Evolutionary conservation across 2,797 vertebrate genomes (phyloP).

Genomic region (Remorina albescens): DNA sequence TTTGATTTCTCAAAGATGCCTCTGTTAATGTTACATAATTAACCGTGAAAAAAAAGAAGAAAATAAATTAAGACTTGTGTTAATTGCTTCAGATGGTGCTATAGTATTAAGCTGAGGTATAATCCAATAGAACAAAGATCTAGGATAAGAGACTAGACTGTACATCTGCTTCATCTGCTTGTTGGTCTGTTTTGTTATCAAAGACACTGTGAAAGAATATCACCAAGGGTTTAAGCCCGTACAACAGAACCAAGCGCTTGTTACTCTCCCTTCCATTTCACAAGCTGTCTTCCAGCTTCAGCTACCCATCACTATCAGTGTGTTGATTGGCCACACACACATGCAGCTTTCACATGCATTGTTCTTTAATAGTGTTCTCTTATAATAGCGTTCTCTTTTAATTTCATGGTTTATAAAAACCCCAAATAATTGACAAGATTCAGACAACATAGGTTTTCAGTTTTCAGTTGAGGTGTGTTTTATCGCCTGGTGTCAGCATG

Average conservation of each 20-base stretch:
- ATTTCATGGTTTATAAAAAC: constrained; percentile 15
- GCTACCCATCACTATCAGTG: constrained; percentile 26
- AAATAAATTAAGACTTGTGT: constrained; percentile 61
- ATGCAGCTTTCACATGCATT: constrained; percentile 28
- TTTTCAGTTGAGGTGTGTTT: constrained; percentile 25
- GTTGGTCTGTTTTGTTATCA: constrained; percentile 54
- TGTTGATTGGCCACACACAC: constrained; percentile 37
- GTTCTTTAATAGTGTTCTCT: constrained; percentile 22
- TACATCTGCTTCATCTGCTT: constrained; percentile 61
- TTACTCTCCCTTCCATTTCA: constrained; percentile 29
- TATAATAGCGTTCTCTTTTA: constrained; percentile 23
- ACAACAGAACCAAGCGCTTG: constrained; percentile 41
- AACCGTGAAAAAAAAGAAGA: constrained; percentile 27
- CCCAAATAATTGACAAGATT: constrained; percentile 5
- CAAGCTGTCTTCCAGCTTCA: constrained; percentile 67
- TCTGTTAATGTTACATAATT: constrained; percentile 56
- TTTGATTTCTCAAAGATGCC: constrained; percentile 50
- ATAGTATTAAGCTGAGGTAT: constrained; percentile 72
- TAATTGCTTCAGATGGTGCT: constrained; percentile 78
- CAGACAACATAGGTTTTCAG: constrained; percentile 1
- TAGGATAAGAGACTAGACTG: constrained; percentile 54
- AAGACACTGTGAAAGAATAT: constrained; percentile 49
- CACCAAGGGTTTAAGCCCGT: constrained; percentile 38
- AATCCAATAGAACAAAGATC: constrained; percentile 72
- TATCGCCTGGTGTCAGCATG: constrained; percentile 30